These are phyloP conservation scores for Hydrophis major DNA, from an alignment of 2,797 vertebrate genomes.

Conservation along the genomic window DNA sequence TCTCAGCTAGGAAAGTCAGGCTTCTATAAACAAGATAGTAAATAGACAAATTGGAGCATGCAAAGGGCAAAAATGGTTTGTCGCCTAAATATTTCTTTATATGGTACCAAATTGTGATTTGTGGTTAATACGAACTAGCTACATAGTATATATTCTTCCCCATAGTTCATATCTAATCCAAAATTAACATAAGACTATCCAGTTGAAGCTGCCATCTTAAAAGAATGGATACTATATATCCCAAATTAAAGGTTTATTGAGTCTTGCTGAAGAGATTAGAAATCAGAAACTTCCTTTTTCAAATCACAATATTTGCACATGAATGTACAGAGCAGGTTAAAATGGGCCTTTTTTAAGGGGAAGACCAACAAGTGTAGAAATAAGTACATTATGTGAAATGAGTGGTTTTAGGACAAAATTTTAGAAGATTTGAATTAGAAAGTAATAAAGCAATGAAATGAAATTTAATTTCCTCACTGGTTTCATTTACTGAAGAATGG, in stretches of 20 bases:
- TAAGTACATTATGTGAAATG: not conserved
- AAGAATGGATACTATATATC: not conserved
- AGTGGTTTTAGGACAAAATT: not conserved
- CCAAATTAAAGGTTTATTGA: not conserved
- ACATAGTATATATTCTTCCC: not conserved
- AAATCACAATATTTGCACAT: not conserved
- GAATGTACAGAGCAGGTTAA: not conserved
- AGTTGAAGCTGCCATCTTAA: not conserved
- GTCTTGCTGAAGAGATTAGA: not conserved
- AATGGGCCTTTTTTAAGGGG: not conserved
- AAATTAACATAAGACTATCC: not conserved
- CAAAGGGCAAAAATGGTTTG: not conserved
- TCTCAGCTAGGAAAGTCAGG: not conserved
- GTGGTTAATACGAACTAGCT: not conserved
- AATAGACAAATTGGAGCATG: not conserved
- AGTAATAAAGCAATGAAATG: not conserved
- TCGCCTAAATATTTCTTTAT: not conserved
- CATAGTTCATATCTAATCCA: not conserved
- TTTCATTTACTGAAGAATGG: conserved; percentile 31
- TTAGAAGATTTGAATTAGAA: not conserved
- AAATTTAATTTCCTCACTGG: not conserved
- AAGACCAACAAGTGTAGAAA: not conserved
- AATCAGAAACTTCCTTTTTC: not conserved
- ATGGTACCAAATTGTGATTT: not conserved
- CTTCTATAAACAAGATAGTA: not conserved